phyloP scores from a whole-genome alignment of 2,888 invertebrate species.

The Cerceris rybyensis region DNA sequence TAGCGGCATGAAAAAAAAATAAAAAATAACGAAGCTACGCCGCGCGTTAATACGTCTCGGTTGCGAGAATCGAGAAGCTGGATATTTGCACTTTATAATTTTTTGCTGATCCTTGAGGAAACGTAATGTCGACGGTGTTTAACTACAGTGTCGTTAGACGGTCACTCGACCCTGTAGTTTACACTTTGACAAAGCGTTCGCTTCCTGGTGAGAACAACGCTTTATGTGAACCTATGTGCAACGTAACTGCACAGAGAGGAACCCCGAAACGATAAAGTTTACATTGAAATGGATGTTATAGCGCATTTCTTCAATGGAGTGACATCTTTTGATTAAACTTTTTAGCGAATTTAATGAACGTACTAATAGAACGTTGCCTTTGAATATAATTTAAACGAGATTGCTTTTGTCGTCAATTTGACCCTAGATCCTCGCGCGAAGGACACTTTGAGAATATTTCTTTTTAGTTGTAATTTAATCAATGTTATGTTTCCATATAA shows the following conservation, averaged over 20 bases:
- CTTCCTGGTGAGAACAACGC: neutral
- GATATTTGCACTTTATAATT: neutral
- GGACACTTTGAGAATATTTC: no score
- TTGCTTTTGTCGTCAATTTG: no score
- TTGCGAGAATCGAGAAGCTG: neutral
- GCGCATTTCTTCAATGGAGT: no score
- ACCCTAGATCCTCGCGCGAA: no score
- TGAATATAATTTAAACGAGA: no score
- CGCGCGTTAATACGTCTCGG: neutral
- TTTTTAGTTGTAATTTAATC: no score
- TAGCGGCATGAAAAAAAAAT: neutral
- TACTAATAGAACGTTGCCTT: no score
- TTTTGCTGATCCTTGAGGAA: conserved; percentile 2
- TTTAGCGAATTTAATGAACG: no score
- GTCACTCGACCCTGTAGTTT: conserved; percentile 54
- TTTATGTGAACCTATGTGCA: neutral
- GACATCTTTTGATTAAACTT: no score
- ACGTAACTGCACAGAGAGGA: neutral
- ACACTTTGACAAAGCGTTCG: conserved; percentile 5
- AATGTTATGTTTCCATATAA: no score
- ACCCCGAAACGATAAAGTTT: no score
- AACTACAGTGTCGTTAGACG: conserved; percentile 55
- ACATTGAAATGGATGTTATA: no score
- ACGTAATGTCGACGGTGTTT: conserved; percentile 28
- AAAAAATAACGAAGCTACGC: neutral